These are phyloP conservation scores for Lasioglossum morio DNA, from an alignment of 2,888 invertebrate species.

Conservation along the genomic window DNA sequence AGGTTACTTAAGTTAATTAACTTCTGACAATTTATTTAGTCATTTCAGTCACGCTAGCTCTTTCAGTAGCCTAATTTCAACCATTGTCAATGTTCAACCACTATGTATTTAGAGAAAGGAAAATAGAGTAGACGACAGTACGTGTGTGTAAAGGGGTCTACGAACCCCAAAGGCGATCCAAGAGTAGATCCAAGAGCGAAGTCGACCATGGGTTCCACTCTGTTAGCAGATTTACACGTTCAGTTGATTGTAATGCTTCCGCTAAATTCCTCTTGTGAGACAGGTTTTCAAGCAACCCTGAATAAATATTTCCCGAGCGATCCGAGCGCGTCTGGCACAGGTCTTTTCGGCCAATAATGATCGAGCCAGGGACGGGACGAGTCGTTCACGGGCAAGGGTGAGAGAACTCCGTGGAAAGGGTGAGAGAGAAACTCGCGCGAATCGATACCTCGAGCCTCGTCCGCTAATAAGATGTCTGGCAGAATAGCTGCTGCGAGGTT, in stretches of 20 bases:
- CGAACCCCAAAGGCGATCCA: neutral
- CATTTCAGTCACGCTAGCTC: no score
- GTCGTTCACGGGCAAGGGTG: neutral
- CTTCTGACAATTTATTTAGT: neutral
- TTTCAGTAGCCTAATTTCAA: no score
- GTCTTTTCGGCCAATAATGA: slow-evolving; percentile 60
- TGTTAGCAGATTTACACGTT: slow-evolving; percentile 7
- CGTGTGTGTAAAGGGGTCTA: neutral
- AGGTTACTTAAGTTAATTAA: neutral
- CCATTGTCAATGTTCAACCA: no score
- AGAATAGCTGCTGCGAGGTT: slow-evolving; percentile 20
- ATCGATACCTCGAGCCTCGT: slow-evolving; percentile 46
- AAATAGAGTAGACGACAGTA: neutral
- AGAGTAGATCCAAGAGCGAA: neutral
- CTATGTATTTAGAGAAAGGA: no score
- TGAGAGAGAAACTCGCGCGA: slow-evolving; percentile 39
- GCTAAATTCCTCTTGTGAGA: slow-evolving; percentile 2
- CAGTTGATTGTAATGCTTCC: slow-evolving; percentile 7
- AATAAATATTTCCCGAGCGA: slow-evolving; percentile 6
- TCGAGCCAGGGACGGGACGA: slow-evolving; percentile 33
- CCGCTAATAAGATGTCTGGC: slow-evolving; percentile 47
- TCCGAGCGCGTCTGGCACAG: slow-evolving; percentile 13
- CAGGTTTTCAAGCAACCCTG: neutral
- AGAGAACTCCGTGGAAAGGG: slow-evolving; percentile 16
- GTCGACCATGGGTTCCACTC: neutral